phyloP scores from a whole-genome alignment of 2,113 vertebrate species.

The Malurus alboscapulatus region DNA sequence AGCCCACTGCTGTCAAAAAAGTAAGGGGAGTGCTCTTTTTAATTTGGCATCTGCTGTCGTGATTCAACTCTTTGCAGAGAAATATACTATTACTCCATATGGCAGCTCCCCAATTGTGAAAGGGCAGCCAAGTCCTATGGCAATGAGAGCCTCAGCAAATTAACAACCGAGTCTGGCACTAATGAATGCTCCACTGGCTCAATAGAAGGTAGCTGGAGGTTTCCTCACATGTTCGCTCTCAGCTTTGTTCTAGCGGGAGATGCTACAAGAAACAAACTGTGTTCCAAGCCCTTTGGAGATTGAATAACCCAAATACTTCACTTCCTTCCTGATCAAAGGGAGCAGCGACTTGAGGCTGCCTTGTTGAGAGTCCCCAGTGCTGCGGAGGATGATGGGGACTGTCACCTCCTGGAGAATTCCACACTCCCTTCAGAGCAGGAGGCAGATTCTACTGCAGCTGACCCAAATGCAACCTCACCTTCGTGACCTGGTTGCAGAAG shows the following conservation, averaged over 20 bases:
- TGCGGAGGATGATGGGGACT: neutral
- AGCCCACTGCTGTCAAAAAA: slow-evolving; percentile 60
- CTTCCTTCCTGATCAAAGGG: slow-evolving; percentile 25
- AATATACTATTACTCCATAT: slow-evolving; percentile 66
- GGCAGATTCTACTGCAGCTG: neutral
- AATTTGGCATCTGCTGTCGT: slow-evolving; percentile 62
- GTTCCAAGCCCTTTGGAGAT: neutral
- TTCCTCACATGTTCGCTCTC: slow-evolving; percentile 24
- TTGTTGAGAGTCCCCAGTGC: neutral
- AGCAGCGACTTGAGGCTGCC: neutral
- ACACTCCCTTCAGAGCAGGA: neutral
- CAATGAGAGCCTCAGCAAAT: slow-evolving; percentile 54
- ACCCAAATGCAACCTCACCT: neutral
- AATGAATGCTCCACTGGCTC: slow-evolving; percentile 45
- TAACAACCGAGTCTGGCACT: slow-evolving; percentile 47
- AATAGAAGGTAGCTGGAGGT: slow-evolving; percentile 26
- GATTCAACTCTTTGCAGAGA: slow-evolving; percentile 69
- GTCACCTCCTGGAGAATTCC: neutral
- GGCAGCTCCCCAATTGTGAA: slow-evolving; percentile 60
- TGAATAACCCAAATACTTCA: slow-evolving; percentile 46
- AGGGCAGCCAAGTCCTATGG: slow-evolving; percentile 57
- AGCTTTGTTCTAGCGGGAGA: slow-evolving; percentile 51
- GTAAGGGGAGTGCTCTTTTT: slow-evolving; percentile 65
- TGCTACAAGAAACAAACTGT: slow-evolving; percentile 25
- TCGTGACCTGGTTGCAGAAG: neutral